A percentile compares a stretch with the other conserved stretches of the same genome.
These are phyloP conservation scores for Astyanax mexicanus DNA, from an alignment of 2,797 vertebrate species.

Conservation along the genomic window DNA sequence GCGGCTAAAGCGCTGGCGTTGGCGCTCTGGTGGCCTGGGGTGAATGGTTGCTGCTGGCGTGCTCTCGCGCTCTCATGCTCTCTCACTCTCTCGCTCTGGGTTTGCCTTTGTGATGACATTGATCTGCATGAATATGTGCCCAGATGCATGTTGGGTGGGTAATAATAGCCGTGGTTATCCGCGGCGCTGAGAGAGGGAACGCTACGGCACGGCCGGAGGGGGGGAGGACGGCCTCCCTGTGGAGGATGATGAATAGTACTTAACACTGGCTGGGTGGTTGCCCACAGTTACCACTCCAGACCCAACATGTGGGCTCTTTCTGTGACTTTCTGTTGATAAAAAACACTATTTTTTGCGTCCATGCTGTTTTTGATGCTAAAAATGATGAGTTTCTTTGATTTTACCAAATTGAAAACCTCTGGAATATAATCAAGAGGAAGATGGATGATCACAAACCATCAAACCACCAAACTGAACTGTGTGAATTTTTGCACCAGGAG, in stretches of 20 bases:
- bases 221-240: slow-evolving; percentile 17
- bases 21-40: slow-evolving; percentile 9
- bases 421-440: no score
- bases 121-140: slow-evolving; percentile 49
- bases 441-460: no score
- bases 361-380: neutral
- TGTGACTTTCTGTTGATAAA: slow-evolving; percentile 19
- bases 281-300: slow-evolving; percentile 32
- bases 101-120: slow-evolving; percentile 54
- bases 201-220: slow-evolving; percentile 41
- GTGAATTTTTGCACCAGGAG: no score
- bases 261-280: slow-evolving; percentile 40
- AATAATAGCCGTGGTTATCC: slow-evolving; percentile 45
- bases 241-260: slow-evolving; percentile 41
- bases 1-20: slow-evolving; percentile 35
- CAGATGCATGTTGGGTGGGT: slow-evolving; percentile 43
- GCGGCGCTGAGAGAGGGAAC: slow-evolving; percentile 39
- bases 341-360: neutral
- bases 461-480: no score
- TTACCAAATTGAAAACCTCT: no score
- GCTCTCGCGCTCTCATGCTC: slow-evolving; percentile 27
- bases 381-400: no score
- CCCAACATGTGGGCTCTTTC: slow-evolving; percentile 24
- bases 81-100: slow-evolving; percentile 20
- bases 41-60: slow-evolving; percentile 51